These are phyloP conservation scores for Echinometra lucunter DNA, from an alignment of 53 echinoderm and acorn worm species.

Conservation along the genomic window DNA sequence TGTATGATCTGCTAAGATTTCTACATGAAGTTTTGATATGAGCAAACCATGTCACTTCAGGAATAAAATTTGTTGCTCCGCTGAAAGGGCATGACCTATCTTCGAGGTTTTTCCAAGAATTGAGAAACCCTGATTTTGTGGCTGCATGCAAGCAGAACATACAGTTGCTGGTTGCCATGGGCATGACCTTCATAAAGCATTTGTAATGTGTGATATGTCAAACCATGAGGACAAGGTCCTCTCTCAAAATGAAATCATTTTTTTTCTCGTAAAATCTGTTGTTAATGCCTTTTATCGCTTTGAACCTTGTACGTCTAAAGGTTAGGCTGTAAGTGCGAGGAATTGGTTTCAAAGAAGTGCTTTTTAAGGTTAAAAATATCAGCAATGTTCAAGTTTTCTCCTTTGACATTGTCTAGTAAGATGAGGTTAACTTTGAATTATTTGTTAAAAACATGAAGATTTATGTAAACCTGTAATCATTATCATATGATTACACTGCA, in stretches of 20 bases:
- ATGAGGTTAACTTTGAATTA: too few species aligned
- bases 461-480: too few species aligned
- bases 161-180: background rate
- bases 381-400: too few species aligned
- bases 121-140: background rate
- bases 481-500: too few species aligned
- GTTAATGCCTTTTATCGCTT: too few species aligned
- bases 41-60: background rate
- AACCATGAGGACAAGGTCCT: conserved; percentile 1
- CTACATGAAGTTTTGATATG: background rate
- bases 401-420: too few species aligned
- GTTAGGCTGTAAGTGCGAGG: too few species aligned
- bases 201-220: background rate
- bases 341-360: too few species aligned
- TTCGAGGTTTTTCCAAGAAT: conserved; percentile 32
- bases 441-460: too few species aligned
- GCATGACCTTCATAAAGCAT: background rate
- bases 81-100: conserved; percentile 7
- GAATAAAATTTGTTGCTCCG: background rate
- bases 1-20: background rate
- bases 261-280: background rate
- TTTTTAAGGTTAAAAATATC: too few species aligned
- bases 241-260: background rate
- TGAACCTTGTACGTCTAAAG: too few species aligned
- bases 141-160: background rate